Evolutionary conservation across 2,797 vertebrate species (phyloP).

Genomic region (Selene dorsalis): DNA sequence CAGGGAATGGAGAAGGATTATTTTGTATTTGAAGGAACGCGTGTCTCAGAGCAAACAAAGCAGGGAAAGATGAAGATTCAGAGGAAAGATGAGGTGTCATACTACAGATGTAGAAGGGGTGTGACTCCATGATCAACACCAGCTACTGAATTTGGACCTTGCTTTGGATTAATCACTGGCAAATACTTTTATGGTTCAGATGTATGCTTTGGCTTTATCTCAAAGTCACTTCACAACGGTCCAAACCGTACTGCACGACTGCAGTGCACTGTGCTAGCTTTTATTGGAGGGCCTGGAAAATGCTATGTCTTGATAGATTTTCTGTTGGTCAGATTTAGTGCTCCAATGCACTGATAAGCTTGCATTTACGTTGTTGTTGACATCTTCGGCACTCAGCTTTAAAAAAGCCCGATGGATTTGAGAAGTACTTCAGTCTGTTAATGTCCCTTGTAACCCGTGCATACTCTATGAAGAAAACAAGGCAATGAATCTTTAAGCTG

Average conservation of each 20-base stretch:
- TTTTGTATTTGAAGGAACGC: background rate
- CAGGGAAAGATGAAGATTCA: background rate
- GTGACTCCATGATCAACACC: background rate
- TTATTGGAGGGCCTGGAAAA: background rate
- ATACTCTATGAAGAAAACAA: constrained; percentile 13
- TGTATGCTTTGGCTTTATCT: background rate
- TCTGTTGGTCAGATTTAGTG: background rate
- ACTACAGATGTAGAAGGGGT: background rate
- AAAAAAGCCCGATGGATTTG: constrained; percentile 18
- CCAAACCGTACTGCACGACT: background rate
- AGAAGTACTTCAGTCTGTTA: background rate
- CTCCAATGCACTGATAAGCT: constrained; percentile 3
- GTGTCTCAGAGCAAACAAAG: background rate
- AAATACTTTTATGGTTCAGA: background rate
- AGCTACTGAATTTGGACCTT: background rate
- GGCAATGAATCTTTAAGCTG: constrained; percentile 20
- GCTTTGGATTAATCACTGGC: background rate
- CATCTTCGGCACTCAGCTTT: background rate
- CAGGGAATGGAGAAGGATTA: background rate
- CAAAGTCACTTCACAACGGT: background rate
- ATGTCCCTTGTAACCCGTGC: background rate
- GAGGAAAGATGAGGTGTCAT: constrained; percentile 14
- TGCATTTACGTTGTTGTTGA: background rate
- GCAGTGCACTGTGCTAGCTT: background rate
- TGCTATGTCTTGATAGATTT: background rate